phyloP scores from a whole-genome alignment of 2,113 vertebrate species.

The Eubucco bourcierii region DNA sequence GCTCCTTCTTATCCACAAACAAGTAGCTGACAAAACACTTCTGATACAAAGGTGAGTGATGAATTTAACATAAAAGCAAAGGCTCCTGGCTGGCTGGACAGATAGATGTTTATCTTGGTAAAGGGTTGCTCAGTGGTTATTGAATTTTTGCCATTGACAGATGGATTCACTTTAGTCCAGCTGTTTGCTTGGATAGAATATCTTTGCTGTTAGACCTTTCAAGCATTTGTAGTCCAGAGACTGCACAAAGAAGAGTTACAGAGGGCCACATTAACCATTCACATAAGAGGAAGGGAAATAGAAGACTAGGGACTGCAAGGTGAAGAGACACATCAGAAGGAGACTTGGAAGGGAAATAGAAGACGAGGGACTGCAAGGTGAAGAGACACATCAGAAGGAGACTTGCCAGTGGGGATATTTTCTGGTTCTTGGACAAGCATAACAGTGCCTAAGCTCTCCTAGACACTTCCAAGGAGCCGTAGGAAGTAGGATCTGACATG shows the following conservation, averaged over 20 bases:
- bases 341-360: background rate
- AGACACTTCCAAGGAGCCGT: background rate
- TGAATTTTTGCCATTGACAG: background rate
- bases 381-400: background rate
- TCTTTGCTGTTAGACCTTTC: background rate
- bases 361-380: background rate
- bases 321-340: background rate
- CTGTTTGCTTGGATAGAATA: background rate
- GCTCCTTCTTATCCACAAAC: background rate
- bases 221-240: background rate
- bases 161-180: constrained; percentile 18
- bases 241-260: background rate
- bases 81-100: background rate
- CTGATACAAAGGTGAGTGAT: background rate
- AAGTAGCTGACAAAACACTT: background rate
- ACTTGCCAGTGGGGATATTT: background rate
- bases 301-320: background rate
- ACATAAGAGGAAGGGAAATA: background rate
- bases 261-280: background rate
- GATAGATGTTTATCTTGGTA: background rate
- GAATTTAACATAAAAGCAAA: background rate
- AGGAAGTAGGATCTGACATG: background rate
- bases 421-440: background rate
- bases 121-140: background rate
- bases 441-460: background rate